Percentiles rank a stretch among this genome's conserved stretches.
Evolutionary conservation across 2,797 vertebrate species (phyloP).

Genomic region (Characodon lateralis): DNA sequence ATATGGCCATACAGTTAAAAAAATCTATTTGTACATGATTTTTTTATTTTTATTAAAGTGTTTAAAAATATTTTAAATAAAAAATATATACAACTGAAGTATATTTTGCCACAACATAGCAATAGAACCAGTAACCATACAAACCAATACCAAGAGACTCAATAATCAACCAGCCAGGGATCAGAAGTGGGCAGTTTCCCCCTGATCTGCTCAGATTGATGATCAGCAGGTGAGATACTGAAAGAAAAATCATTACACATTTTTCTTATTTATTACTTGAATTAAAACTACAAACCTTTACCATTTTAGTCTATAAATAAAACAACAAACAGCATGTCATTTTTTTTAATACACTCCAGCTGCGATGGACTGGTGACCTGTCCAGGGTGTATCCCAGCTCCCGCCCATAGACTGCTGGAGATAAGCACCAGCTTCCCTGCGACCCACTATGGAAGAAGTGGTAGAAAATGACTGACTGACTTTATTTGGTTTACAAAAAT

Average conservation of each 20-base stretch:
- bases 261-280: too few relatives aligned
- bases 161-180: not conserved
- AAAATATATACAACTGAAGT: not conserved
- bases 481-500: not conserved
- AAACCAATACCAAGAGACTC: not conserved
- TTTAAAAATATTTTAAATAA: too few relatives aligned
- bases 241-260: too few relatives aligned
- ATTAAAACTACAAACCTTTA: not conserved
- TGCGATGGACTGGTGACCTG: too few relatives aligned
- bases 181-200: not conserved
- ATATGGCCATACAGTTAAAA: not conserved
- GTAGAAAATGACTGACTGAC: too few relatives aligned
- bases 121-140: not conserved
- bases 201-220: not conserved
- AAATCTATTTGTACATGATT: not conserved
- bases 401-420: too few relatives aligned
- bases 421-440: too few relatives aligned
- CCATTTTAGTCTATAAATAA: not conserved
- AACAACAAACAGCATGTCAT: not conserved
- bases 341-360: not conserved
- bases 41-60: too few relatives aligned
- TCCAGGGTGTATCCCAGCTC: too few relatives aligned
- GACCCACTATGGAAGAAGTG: too few relatives aligned
- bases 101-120: not conserved
- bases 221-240: not conserved